These are phyloP conservation scores for Tenthredo distinguenda DNA, from an alignment of 2,888 invertebrate species.

Conservation along the genomic window DNA sequence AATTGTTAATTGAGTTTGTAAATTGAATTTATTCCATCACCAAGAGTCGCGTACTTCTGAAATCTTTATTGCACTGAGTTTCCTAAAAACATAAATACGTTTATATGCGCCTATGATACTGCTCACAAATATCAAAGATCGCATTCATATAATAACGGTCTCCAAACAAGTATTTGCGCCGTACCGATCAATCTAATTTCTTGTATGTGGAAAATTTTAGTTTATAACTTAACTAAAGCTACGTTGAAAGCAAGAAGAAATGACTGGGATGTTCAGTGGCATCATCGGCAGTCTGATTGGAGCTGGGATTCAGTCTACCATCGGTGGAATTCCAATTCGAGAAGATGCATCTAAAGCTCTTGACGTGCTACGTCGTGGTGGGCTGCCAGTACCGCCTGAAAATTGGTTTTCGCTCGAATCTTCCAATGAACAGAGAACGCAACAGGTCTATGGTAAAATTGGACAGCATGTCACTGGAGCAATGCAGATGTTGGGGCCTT, in stretches of 20 bases:
- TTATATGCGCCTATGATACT: not conserved
- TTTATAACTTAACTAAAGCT: not conserved
- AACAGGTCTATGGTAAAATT: conserved; percentile 43
- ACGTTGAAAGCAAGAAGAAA: conserved; percentile 2
- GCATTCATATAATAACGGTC: not conserved
- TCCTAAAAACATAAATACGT: not conserved
- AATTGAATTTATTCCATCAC: not conserved
- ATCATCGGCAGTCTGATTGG: conserved; percentile 61
- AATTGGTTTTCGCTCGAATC: conserved; percentile 41
- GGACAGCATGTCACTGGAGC: conserved; percentile 59
- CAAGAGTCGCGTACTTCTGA: not conserved
- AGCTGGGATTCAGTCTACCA: conserved; percentile 58
- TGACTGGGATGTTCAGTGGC: conserved; percentile 56
- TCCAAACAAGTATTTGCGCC: not conserved
- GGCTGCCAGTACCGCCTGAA: conserved; percentile 23
- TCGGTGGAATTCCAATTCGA: conserved; percentile 57
- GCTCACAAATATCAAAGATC: not conserved
- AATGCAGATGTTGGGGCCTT: conserved; percentile 57
- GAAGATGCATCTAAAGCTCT: conserved; percentile 41
- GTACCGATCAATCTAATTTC: not conserved
- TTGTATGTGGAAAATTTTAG: not conserved
- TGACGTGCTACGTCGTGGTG: not conserved
- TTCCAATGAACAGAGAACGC: conserved; percentile 39
- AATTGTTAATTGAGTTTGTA: not conserved
- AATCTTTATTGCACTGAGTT: not conserved